Conservation (phyloP, 1,140 invertebrate species). For the Augochlora pura region DNA sequence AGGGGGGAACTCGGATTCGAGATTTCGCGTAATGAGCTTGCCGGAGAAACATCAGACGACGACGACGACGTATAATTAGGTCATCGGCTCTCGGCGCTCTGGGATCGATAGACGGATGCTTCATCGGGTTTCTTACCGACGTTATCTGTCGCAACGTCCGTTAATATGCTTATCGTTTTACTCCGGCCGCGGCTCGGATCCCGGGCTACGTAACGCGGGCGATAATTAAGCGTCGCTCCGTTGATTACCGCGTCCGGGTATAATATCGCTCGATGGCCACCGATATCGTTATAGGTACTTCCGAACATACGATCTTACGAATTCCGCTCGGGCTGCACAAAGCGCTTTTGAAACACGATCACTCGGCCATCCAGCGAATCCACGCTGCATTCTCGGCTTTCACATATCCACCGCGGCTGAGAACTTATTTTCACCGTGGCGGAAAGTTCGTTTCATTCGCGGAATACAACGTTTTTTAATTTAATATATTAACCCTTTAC, state of each 20-base stretch:
- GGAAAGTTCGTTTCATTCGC: no score
- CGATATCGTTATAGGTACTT: not conserved
- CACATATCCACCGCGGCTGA: no score
- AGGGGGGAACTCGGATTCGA: not conserved
- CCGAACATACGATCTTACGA: no score
- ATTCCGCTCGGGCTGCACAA: not conserved
- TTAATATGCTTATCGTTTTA: conserved; percentile 37
- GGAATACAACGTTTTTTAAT: no score
- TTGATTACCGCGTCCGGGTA: not conserved
- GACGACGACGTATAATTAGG: conserved; percentile 15
- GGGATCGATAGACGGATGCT: conserved; percentile 20
- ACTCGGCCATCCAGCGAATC: no score
- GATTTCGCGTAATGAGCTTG: conserved; percentile 25
- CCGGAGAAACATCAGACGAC: conserved; percentile 13
- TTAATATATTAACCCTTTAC: no score
- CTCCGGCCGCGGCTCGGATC: no score
- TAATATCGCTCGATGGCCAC: conserved; percentile 14
- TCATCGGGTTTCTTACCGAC: conserved; percentile 21
- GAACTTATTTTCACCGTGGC: no score
- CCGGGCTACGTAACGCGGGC: no score
- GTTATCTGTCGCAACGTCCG: conserved; percentile 20
- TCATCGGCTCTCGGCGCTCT: conserved; percentile 4
- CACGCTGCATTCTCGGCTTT: no score
- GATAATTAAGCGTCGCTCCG: conserved; percentile 21
- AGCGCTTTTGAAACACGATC: no score